phyloP scores from a whole-genome alignment of 2,888 invertebrate species.

The Cantharis rustica region DNA sequence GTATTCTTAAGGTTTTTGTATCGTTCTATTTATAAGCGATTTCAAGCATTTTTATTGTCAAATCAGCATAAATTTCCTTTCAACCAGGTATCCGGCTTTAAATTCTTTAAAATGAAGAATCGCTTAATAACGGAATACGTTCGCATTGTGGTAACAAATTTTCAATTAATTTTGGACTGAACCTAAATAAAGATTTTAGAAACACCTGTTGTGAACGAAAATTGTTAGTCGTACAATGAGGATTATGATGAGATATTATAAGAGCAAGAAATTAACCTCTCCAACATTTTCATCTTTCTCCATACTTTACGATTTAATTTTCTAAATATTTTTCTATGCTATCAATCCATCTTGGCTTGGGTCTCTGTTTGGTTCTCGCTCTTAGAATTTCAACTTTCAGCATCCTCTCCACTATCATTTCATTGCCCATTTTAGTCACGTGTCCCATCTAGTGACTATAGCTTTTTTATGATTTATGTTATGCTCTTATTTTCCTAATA shows the following conservation, averaged over 20 bases:
- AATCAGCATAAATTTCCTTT: not conserved
- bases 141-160: not conserved
- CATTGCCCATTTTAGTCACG: not conserved
- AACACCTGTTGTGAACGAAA: not conserved
- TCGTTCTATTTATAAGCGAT: not conserved
- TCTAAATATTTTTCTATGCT: not conserved
- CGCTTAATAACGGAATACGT: not conserved
- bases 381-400: not conserved
- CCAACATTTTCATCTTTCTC: not conserved
- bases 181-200: not conserved
- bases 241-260: not conserved
- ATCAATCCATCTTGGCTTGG: not conserved
- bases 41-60: not conserved
- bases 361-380: not conserved
- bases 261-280: not conserved
- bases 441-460: not conserved
- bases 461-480: not conserved
- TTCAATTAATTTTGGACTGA: not conserved
- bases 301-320: not conserved
- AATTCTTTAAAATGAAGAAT: not conserved
- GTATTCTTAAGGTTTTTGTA: not conserved
- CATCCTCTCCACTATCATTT: not conserved
- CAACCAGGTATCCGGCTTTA: not conserved
- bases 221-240: not conserved
- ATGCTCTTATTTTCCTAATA: not conserved